Conservation (phyloP, 2,888 invertebrate genomes). For the Cheilosia pagana region DNA sequence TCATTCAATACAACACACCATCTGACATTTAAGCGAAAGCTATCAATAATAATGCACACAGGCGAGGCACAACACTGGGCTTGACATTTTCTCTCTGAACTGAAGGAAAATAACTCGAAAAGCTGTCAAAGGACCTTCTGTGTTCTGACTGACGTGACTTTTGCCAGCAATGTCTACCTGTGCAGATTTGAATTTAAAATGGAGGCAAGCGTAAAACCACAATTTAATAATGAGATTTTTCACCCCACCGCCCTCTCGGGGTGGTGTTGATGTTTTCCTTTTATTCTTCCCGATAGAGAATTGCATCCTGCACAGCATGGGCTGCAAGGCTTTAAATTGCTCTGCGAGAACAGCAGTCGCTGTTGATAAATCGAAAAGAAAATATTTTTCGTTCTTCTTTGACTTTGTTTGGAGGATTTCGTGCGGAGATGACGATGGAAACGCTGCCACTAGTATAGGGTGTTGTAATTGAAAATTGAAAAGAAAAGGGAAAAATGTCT, state of each 20-base stretch:
- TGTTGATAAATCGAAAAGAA: constrained; percentile 29
- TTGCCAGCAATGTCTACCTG: background rate
- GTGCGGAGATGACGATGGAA: constrained; percentile 3
- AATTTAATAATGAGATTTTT: constrained; percentile 17
- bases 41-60: constrained; percentile 24
- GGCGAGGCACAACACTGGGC: constrained; percentile 1
- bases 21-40: constrained; percentile 15
- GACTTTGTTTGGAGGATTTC: background rate
- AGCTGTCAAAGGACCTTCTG: background rate
- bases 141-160: background rate
- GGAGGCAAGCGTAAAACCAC: background rate
- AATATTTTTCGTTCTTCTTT: constrained; percentile 9
- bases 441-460: constrained; percentile 1
- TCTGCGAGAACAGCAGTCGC: constrained; percentile 5
- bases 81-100: background rate
- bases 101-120: background rate
- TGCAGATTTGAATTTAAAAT: background rate
- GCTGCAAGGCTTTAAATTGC: constrained; percentile 17
- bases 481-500: background rate
- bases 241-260: background rate
- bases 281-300: constrained; percentile 10
- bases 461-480: constrained; percentile 23
- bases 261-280: background rate
- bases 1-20: constrained; percentile 20
- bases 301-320: constrained; percentile 3